These are phyloP conservation scores for Coracias cyanogaster DNA, from an alignment of 2,797 vertebrate genomes.

Conservation along the genomic window DNA sequence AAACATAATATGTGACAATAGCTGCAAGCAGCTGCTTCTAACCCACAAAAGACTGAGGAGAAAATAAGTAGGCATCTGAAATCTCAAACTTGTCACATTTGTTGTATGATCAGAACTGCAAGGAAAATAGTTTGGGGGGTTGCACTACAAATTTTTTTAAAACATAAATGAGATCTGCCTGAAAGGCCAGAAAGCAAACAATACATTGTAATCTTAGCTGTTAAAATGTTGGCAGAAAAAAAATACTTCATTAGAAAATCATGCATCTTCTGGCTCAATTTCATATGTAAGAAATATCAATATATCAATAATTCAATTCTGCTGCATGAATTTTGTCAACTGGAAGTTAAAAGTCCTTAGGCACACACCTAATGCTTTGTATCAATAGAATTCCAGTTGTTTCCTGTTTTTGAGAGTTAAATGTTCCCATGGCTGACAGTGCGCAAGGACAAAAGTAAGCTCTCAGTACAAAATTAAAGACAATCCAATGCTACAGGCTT, in stretches of 20 bases:
- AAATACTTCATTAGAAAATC: not conserved
- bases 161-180: not conserved
- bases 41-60: not conserved
- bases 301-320: not conserved
- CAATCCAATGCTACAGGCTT: not conserved
- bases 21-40: constrained; percentile 2
- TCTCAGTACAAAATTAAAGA: not conserved
- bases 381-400: not conserved
- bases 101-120: constrained; percentile 9
- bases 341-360: not conserved
- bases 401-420: not conserved
- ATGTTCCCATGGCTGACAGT: not conserved
- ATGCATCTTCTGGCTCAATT: not conserved
- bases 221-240: not conserved
- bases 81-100: not conserved
- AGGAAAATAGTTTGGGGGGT: not conserved
- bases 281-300: not conserved
- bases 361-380: not conserved
- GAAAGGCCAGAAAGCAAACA: not conserved
- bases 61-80: not conserved
- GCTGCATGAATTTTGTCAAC: not conserved
- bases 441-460: not conserved
- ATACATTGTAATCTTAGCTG: not conserved
- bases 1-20: constrained; percentile 27
- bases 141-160: not conserved